These are phyloP conservation scores for Silurus glanis DNA, from an alignment of 2,113 vertebrate genomes.

Conservation along the genomic window DNA sequence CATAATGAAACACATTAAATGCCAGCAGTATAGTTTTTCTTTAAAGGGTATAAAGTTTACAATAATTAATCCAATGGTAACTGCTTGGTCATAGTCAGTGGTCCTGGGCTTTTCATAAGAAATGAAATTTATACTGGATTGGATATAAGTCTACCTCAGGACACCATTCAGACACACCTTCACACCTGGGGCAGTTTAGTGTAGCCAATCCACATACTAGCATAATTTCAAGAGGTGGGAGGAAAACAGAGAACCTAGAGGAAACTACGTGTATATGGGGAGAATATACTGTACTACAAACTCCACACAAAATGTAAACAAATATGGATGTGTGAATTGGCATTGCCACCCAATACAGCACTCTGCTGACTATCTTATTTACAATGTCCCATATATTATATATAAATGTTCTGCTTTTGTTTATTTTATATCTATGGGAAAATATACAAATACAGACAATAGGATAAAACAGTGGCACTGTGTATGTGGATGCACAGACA, in stretches of 20 bases:
- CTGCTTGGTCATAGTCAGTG: not conserved
- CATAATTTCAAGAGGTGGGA: not conserved
- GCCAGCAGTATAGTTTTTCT: not conserved
- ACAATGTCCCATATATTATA: not conserved
- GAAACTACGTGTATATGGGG: not conserved
- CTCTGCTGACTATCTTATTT: not conserved
- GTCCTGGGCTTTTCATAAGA: not conserved
- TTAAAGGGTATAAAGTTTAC: not conserved
- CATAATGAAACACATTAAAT: not conserved
- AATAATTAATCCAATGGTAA: not conserved
- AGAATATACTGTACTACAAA: not conserved
- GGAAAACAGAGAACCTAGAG: not conserved
- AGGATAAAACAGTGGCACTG: not conserved
- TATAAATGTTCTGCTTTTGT: not conserved
- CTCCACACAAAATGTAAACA: not conserved
- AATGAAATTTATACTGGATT: not conserved
- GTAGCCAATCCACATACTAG: not conserved
- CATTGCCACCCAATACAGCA: not conserved
- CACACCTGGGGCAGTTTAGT: not conserved
- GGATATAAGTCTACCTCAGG: not conserved
- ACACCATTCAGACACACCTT: not conserved
- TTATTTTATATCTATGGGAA: not conserved
- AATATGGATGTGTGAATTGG: not conserved
- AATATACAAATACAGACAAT: not conserved
- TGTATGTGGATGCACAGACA: not conserved